A percentile compares a stretch with the other conserved stretches of the same genome.
These are phyloP conservation scores for Lepeophtheirus nordmannii DNA, from an alignment of 2,888 invertebrate species.

Conservation along the genomic window DNA sequence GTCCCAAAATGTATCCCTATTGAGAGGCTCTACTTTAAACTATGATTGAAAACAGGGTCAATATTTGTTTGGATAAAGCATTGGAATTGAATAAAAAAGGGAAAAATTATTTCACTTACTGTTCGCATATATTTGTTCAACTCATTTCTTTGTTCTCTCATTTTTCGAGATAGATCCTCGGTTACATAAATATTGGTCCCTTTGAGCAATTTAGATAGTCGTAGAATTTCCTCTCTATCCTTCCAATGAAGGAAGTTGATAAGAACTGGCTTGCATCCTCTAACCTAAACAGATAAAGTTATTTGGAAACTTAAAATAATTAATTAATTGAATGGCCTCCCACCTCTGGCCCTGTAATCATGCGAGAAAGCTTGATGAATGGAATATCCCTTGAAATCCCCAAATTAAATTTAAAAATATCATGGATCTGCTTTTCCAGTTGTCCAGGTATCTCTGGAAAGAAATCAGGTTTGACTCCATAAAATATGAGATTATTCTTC, in stretches of 20 bases:
- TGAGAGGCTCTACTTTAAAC: too few relatives aligned
- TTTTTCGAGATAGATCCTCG: slow-evolving; percentile 18
- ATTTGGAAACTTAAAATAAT: background rate
- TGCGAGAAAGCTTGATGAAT: slow-evolving; percentile 6
- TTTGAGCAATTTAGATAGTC: slow-evolving; percentile 4
- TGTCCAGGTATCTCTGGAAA: slow-evolving; percentile 12
- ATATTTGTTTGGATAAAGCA: too few relatives aligned
- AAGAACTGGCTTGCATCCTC: slow-evolving; percentile 15
- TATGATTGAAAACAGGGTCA: too few relatives aligned
- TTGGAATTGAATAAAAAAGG: too few relatives aligned
- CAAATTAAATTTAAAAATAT: slow-evolving; percentile 6
- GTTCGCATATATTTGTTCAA: slow-evolving; percentile 10
- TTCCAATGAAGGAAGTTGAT: slow-evolving; percentile 15
- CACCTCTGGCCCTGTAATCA: slow-evolving; percentile 17
- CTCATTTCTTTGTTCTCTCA: slow-evolving; percentile 16
- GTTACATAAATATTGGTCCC: slow-evolving; percentile 16
- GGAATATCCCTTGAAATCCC: slow-evolving; percentile 14
- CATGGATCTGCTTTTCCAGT: slow-evolving; percentile 17
- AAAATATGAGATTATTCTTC: slow-evolving; percentile 17
- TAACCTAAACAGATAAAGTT: background rate
- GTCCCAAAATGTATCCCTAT: too few relatives aligned
- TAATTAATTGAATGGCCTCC: background rate
- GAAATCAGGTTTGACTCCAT: slow-evolving; percentile 15
- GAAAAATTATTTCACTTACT: background rate
- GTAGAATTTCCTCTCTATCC: slow-evolving; percentile 8